phyloP scores from a whole-genome alignment of 64 coral and sea anemone species.

The Porites lutea region DNA sequence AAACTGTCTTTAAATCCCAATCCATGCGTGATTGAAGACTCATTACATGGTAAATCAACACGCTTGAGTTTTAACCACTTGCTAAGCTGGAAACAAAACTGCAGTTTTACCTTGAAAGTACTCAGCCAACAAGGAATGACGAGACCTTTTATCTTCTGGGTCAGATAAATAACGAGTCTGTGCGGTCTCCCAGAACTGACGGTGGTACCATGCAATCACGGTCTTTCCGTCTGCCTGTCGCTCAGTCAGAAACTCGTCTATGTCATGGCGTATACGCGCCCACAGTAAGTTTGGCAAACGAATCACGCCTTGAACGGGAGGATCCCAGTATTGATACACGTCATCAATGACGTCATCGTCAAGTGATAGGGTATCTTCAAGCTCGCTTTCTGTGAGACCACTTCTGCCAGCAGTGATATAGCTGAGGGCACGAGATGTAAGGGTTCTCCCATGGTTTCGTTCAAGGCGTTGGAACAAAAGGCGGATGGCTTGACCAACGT shows the following conservation, averaged over 20 bases:
- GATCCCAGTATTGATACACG: constrained; percentile 96
- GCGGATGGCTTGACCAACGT: constrained; percentile 79
- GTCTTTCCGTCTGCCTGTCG: constrained; percentile 87
- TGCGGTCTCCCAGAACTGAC: constrained; percentile 92
- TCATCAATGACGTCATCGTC: constrained; percentile 96
- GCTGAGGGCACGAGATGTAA: constrained; percentile 76
- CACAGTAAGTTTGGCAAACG: constrained; percentile 93
- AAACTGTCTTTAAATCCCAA: too few relatives aligned
- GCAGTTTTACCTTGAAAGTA: constrained; percentile 69
- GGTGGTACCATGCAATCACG: constrained; percentile 87
- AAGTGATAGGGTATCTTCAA: constrained; percentile 86
- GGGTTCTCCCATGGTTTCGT: constrained; percentile 76
- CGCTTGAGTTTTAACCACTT: too few relatives aligned
- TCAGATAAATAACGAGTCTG: constrained; percentile 64
- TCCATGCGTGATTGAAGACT: too few relatives aligned
- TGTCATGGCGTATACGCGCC: constrained; percentile 89
- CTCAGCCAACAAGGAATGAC: constrained; percentile 83
- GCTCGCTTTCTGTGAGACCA: constrained; percentile 87
- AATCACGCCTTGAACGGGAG: constrained; percentile 82
- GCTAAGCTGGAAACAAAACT: background rate
- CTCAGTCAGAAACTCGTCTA: constrained; percentile 88
- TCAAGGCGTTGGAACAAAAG: constrained; percentile 87
- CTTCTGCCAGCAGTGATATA: constrained; percentile 81
- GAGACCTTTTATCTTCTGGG: constrained; percentile 45
- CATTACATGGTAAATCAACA: too few relatives aligned